Conservation (phyloP, 2,888 invertebrate genomes). For the Pseudeuparius sepicola region DNA sequence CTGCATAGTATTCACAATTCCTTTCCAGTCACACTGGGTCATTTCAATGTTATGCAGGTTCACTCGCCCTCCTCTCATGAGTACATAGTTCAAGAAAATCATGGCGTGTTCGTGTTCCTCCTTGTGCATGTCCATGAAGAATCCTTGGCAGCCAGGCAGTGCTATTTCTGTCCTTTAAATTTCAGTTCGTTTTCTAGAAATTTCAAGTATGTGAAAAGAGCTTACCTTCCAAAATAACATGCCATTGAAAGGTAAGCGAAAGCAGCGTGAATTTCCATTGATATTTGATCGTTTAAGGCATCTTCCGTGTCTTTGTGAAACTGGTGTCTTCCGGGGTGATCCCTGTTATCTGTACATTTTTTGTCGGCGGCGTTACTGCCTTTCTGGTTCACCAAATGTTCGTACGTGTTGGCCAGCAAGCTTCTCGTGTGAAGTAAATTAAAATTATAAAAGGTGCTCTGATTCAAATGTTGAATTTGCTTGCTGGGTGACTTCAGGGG, state of each 20-base stretch:
- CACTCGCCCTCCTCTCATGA: slow-evolving; percentile 41
- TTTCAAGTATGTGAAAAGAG: too few relatives aligned
- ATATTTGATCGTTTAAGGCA: slow-evolving; percentile 46
- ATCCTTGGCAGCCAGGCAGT: slow-evolving; percentile 38
- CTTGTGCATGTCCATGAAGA: slow-evolving; percentile 42
- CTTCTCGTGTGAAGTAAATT: too few relatives aligned
- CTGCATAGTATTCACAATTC: slow-evolving; percentile 38
- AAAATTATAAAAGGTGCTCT: too few relatives aligned
- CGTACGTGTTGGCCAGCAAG: slow-evolving; percentile 17
- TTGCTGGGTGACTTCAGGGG: too few relatives aligned
- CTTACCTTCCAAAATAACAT: slow-evolving; percentile 38
- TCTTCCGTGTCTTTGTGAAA: slow-evolving; percentile 42
- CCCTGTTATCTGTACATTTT: slow-evolving; percentile 10
- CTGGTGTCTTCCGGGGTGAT: slow-evolving; percentile 25
- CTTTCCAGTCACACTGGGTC: slow-evolving; percentile 36
- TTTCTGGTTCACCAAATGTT: slow-evolving; percentile 18
- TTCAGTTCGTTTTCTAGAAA: too few relatives aligned
- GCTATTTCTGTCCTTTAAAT: slow-evolving; percentile 40
- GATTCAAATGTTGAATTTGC: too few relatives aligned
- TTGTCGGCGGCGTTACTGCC: slow-evolving; percentile 6
- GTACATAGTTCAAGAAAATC: slow-evolving; percentile 39
- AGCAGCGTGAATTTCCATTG: not conserved
- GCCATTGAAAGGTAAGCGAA: slow-evolving; percentile 3
- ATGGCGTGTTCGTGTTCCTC: slow-evolving; percentile 43
- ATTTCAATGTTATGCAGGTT: slow-evolving; percentile 31